Base-by-base conservation (phyloP, 2,888 invertebrate genomes). In the Pardosa pseudoannulata region DNA sequence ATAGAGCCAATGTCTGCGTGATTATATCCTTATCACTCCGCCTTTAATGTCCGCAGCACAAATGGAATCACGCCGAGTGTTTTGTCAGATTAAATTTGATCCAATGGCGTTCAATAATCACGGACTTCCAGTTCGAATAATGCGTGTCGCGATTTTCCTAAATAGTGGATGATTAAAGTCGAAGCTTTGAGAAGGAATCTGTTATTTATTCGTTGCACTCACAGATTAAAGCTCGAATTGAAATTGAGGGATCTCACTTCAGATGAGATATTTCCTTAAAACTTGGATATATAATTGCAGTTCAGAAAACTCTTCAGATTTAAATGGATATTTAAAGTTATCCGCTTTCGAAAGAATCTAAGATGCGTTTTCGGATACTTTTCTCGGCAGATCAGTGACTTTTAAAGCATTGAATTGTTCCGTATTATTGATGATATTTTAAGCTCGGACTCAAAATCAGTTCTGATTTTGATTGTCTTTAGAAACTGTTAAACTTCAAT, bases 21-120 rank as follows among this genome's bases (percentile, higher is more conserved):
- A 80, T 80, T 80, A 80, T 80, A 73, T 73, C 72, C 81, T 81
- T 81, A 81, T 81, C 81, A 73, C 74, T 50, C 19, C 29, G 36
- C 70, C 74, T 74, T 81, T 81, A 73, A 80, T 80, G 80, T 71
- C 67, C 3, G 16, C 23, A 36, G 65, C 72, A 72, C 41, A 39
- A 65, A 46, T 72, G 73, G 67, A 74, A 73, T 68, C 67, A 23
- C 13, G 23, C 23, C 56, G 56, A 56, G 56, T 56, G 56, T 56
- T 56, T 56, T 56, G 56, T 56, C 23, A 56, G 56, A 56, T 56
- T 56, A 56, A 56, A 56, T 56, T 56, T 19, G 56, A 56, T 56
- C 56, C 56, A 56, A 56, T 56, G 56, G 56, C 56, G 56, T 56
- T 56, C 56, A 56, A 56, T 56, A 56, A 56, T 56, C 56, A 56